phyloP scores from a whole-genome alignment of 2,888 invertebrate genomes.

The Xestia ashworthii region DNA sequence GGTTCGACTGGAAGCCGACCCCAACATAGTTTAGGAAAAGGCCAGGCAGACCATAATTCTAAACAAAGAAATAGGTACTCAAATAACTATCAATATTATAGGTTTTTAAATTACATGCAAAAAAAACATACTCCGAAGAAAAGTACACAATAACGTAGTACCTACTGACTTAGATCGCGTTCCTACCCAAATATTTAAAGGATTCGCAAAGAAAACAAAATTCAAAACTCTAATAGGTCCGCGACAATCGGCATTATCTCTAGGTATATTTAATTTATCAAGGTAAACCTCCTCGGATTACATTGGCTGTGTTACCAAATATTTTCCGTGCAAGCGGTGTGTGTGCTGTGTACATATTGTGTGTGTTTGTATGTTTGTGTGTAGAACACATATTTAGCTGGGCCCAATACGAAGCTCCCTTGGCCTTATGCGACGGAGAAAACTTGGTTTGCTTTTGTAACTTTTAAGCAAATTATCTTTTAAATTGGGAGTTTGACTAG shows the following conservation, averaged over 20 bases:
- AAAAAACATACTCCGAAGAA: not conserved
- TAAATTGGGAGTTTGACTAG: slow-evolving; percentile 9
- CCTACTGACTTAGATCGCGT: slow-evolving; percentile 28
- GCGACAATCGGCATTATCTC: slow-evolving; percentile 74
- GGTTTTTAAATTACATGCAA: not conserved
- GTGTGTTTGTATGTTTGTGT: slow-evolving; percentile 79
- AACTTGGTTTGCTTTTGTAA: slow-evolving; percentile 62
- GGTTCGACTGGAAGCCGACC: not conserved
- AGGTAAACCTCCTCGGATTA: slow-evolving; percentile 87
- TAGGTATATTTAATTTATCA: slow-evolving; percentile 85
- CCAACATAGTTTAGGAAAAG: not conserved
- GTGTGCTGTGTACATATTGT: slow-evolving; percentile 83
- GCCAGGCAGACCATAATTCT: not conserved
- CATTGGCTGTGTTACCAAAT: slow-evolving; percentile 88
- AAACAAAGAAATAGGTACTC: not conserved
- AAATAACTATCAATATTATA: not conserved
- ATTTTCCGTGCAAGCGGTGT: slow-evolving; percentile 86
- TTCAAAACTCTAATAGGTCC: slow-evolving; percentile 60
- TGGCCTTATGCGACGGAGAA: slow-evolving; percentile 68
- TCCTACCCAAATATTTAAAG: slow-evolving; percentile 51
- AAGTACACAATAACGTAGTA: slow-evolving; percentile 3
- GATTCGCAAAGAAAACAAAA: slow-evolving; percentile 57
- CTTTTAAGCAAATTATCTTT: slow-evolving; percentile 57
- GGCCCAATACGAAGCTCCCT: slow-evolving; percentile 80
- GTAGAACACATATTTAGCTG: slow-evolving; percentile 86